phyloP scores from a whole-genome alignment of 2,797 vertebrate genomes.

The Threskiornis aethiopicus region DNA sequence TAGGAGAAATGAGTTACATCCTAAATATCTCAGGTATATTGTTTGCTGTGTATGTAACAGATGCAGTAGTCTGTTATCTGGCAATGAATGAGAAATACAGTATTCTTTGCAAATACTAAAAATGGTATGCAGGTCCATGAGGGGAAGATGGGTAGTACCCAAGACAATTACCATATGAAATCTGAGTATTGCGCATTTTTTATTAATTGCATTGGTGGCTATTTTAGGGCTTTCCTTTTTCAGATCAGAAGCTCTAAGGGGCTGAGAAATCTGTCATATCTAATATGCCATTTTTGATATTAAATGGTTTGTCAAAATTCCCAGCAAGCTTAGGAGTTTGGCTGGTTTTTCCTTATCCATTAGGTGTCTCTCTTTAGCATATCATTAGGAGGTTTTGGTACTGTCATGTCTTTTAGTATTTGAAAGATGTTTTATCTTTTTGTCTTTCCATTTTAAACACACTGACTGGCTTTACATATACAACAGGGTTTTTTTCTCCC shows the following conservation, averaged over 20 bases:
- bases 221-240: not conserved
- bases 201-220: not conserved
- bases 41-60: not conserved
- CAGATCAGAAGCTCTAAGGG: not conserved
- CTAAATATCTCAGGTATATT: not conserved
- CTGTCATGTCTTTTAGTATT: not conserved
- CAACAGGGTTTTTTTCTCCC: not conserved
- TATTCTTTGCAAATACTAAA: not conserved
- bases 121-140: not conserved
- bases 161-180: not conserved
- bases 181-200: not conserved
- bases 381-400: not conserved
- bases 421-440: not conserved
- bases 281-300: not conserved
- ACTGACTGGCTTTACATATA: not conserved
- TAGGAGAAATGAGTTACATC: not conserved
- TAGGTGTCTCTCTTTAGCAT: not conserved
- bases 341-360: not conserved
- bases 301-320: not conserved
- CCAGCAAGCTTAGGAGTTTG: not conserved
- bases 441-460: not conserved
- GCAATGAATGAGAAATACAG: not conserved
- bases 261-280: not conserved
- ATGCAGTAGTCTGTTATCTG: not conserved
- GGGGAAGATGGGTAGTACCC: not conserved